Base-by-base conservation (phyloP, 2,888 invertebrate species). In the Agriotes lineatus region DNA sequence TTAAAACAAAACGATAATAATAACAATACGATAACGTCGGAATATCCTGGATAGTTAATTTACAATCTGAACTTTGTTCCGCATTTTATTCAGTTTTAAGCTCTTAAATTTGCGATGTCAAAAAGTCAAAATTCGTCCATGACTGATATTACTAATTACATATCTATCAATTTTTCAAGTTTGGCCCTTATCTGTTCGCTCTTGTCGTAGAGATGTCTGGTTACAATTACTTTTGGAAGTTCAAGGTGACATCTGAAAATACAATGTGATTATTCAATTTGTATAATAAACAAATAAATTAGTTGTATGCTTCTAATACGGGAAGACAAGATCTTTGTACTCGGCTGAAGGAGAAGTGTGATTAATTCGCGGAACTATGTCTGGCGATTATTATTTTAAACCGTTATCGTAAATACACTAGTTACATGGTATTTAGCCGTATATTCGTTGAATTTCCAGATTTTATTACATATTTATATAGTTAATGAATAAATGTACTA, bases 251-350 rank as follows among this genome's bases (percentile, higher is more conserved):
- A 61, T 48, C 50, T 50, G 37, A 25, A 61, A 60, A 7, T 30
- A 61, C 61, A 52, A 52, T 52, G 42, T 50, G 50, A 2, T 35
- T 52, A 52, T 61, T 35, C 30, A 61, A 52, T 39, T 61, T 19
- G 20, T 37, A 52, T 39, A 61, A 61, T 50, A 61, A 61, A 61
- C 50, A 61, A 50, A 50, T 61, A 52, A 61, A 61, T 61, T 61
- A 39, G 50, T 42, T 37, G 30, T 30, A n/a, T 16, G 19, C n/a
- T n/a, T 48, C 45, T 33, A 42, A 59, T 14, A 44, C 59, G 59
- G 35, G 25, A 59, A 25, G 25, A 25, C 4, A 44, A 45, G 59
- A 44, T 16, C 59, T 59, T 35, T 57, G 39, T 25, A 57, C 57
- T 20, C 57, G 22, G 12, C 14, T 52, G 33, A 16, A 33, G 1